Conservation (phyloP, 37 sponge, comb jelly and placozoan genomes). For the Mnemiopsis leidyi region DNA sequence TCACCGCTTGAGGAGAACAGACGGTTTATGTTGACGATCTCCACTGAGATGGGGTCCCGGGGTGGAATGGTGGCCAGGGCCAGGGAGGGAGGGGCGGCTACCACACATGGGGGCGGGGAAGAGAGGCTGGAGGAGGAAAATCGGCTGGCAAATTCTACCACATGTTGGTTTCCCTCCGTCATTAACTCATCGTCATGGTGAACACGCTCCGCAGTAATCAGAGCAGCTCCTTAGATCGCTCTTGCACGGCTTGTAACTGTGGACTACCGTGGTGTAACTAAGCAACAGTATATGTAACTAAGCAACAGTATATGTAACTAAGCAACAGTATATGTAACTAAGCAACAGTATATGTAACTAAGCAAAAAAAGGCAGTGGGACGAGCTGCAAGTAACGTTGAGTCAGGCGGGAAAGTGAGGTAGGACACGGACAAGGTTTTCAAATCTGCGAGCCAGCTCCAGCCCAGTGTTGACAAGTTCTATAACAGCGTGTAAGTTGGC, state of each 20-base stretch:
- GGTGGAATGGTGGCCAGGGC: not conserved
- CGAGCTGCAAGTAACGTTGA: not conserved
- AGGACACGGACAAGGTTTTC: not conserved
- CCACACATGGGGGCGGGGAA: not conserved
- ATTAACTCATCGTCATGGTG: not conserved
- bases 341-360: not conserved
- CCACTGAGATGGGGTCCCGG: not conserved
- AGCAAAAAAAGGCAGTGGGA: not conserved
- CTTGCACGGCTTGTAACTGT: no score
- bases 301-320: not conserved
- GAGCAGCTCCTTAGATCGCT: no score
- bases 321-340: not conserved
- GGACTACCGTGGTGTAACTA: no score
- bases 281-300: not conserved
- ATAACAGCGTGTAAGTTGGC: not conserved
- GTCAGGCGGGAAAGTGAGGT: not conserved
- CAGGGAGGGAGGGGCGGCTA: not conserved
- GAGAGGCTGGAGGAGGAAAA: not conserved
- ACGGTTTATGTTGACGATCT: slow-evolving; percentile 21
- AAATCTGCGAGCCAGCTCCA: not conserved
- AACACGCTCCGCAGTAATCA: no score
- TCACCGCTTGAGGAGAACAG: not conserved
- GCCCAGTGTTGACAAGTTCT: not conserved
- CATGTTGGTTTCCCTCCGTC: slow-evolving; percentile 39
- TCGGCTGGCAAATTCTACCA: slow-evolving; percentile 12